Evolutionary conservation across 2,888 invertebrate genomes (phyloP), one percentile per base, ranked within the genome.

Genomic region (Calephelis perditalis): DNA sequence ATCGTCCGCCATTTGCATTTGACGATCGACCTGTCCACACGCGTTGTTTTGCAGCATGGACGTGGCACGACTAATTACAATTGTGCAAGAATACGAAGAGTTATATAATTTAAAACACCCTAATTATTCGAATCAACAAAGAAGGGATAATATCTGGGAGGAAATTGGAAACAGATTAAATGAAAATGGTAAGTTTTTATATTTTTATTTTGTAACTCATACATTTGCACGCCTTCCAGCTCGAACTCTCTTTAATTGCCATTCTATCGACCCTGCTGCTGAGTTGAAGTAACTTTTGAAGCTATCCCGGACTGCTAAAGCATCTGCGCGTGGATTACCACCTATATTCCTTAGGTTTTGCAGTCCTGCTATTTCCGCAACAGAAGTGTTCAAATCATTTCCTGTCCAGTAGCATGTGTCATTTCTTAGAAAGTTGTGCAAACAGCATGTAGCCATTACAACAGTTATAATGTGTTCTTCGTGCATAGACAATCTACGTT

Each of bases 381-480:
- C 2, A 40, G 57, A 44, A 44, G 44, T 57, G 43, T 44, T 57
- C 44, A 44, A 26, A 57, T 57, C 45, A 44, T 57, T 35, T n/a
- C n/a, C n/a, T 57, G 57, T 44, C 57, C 57, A 57, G 44, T 57
- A 35, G 44, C 57, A 57, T 57, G 57, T 57, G 44, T 57, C 57
- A 57, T 57, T 44, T 43, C 57, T 43, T 57, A 46, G 44, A 57
- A 57, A 44, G 44, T 57, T 57, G 44, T 57, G 57, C 44, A 57
- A 44, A 44, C 57, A 57, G 44, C 46, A 57, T 57, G 44, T 57
- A 44, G 57, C 57, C 57, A 44, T 57, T 44, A 57, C 57, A 44
- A 57, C 46, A 44, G 57, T 57, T 43, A 57, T 11, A 57, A 44
- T 46, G 44, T 46, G 54, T 54, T 54, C 11, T 54, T 54, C 54